Percentiles rank a stretch among this genome's conserved stretches.
Evolutionary conservation across 1,140 invertebrate genomes (phyloP).

Genomic region (Micrasema minimum): DNA sequence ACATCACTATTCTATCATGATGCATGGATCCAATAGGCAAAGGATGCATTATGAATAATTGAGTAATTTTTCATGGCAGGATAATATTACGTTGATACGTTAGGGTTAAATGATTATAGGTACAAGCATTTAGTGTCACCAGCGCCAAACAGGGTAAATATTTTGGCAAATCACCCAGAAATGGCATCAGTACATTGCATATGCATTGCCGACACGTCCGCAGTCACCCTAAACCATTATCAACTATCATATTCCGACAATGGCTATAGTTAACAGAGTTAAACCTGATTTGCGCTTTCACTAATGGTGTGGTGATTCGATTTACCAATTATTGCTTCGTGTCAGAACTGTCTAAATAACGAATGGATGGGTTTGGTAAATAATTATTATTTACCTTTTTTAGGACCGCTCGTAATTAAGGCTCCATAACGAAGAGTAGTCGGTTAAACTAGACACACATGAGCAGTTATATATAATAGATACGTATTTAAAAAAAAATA

Average conservation of each 20-base stretch:
- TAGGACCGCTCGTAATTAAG: too few relatives aligned
- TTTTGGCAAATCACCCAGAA: conserved; percentile 33
- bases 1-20: too few relatives aligned
- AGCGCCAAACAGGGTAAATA: conserved; percentile 11
- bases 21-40: too few relatives aligned
- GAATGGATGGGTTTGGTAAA: too few relatives aligned
- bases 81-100: conserved; percentile 18
- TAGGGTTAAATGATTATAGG: conserved; percentile 22
- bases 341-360: too few relatives aligned
- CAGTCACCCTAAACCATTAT: conserved; percentile 36
- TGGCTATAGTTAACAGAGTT: conserved; percentile 25
- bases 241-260: conserved; percentile 49
- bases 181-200: conserved; percentile 7
- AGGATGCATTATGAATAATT: too few relatives aligned
- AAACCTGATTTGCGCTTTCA: conserved; percentile 13
- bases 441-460: too few relatives aligned
- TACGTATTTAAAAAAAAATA: too few relatives aligned
- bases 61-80: conserved; percentile 6
- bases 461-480: too few relatives aligned
- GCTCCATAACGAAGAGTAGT: too few relatives aligned
- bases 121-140: conserved; percentile 1
- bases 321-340: too few relatives aligned
- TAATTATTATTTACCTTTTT: too few relatives aligned
- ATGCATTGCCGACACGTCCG: conserved; percentile 29
- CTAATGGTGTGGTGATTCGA: conserved; percentile 4